phyloP scores from a whole-genome alignment of 2,113 vertebrate species.

The Cygnus buccinator region DNA sequence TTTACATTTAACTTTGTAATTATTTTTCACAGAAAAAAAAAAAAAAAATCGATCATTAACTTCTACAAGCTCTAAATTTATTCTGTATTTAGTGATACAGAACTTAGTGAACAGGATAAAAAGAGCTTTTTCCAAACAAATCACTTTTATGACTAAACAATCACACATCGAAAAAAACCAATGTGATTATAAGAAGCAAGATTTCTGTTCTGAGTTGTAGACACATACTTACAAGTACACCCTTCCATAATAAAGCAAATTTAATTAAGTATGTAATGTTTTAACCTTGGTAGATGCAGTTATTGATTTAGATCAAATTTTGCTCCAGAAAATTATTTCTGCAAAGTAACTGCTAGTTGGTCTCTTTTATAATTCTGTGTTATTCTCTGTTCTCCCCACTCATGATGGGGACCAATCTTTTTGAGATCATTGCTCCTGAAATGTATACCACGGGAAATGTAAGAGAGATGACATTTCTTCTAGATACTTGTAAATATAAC shows the following conservation, averaged over 20 bases:
- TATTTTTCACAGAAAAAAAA: conserved; percentile 18
- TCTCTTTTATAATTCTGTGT: background rate
- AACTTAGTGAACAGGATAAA: background rate
- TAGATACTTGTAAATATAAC: conserved; percentile 20
- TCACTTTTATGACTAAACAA: conserved; percentile 45
- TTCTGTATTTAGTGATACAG: conserved; percentile 40
- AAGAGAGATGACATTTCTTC: background rate
- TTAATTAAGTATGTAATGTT: conserved; percentile 8
- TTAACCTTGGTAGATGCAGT: background rate
- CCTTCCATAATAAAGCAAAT: background rate
- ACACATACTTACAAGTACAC: background rate
- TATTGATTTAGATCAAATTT: background rate
- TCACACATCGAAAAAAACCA: background rate
- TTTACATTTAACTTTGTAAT: conserved; percentile 16
- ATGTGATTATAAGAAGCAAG: background rate
- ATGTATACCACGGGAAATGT: conserved; percentile 13
- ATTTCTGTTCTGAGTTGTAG: background rate
- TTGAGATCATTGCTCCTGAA: background rate
- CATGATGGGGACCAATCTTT: no score
- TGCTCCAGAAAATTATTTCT: conserved; percentile 15
- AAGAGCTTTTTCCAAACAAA: conserved; percentile 46
- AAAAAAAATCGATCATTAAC: background rate
- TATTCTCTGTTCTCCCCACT: background rate
- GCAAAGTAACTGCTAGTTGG: background rate
- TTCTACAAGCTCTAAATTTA: background rate